phyloP scores from a whole-genome alignment of 2,797 vertebrate species.

The Tamandua tetradactyla region DNA sequence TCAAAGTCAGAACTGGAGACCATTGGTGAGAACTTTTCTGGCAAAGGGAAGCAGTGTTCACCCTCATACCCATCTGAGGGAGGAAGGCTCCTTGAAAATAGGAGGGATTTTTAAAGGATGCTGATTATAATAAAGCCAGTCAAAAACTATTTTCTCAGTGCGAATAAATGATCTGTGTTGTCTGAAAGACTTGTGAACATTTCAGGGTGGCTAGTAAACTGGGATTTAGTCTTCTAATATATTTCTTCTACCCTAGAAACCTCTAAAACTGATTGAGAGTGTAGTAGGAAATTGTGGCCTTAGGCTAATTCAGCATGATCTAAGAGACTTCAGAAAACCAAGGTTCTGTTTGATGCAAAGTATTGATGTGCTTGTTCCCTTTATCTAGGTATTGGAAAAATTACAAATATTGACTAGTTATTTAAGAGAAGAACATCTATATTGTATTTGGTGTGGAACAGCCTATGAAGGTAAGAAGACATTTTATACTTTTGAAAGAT shows the following conservation, averaged over 20 bases:
- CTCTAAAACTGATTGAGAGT: neutral
- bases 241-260: neutral
- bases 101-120: neutral
- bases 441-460: slow-evolving; percentile 98
- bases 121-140: neutral
- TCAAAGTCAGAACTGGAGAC: neutral
- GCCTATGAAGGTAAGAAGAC: slow-evolving; percentile 91
- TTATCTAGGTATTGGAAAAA: slow-evolving; percentile 91
- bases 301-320: neutral
- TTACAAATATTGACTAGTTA: slow-evolving; percentile 93
- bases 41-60: neutral
- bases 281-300: neutral
- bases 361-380: slow-evolving; percentile 34
- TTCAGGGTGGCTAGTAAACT: neutral
- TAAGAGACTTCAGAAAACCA: neutral
- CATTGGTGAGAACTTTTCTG: neutral
- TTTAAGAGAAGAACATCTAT: slow-evolving; percentile 92
- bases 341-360: neutral
- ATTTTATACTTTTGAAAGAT: neutral
- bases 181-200: neutral
- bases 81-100: neutral
- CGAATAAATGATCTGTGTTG: neutral
- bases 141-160: neutral
- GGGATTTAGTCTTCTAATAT: neutral
- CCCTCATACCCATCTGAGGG: neutral